phyloP scores from a whole-genome alignment of 2,797 vertebrate species.

The Rhinoraja longicauda region DNA sequence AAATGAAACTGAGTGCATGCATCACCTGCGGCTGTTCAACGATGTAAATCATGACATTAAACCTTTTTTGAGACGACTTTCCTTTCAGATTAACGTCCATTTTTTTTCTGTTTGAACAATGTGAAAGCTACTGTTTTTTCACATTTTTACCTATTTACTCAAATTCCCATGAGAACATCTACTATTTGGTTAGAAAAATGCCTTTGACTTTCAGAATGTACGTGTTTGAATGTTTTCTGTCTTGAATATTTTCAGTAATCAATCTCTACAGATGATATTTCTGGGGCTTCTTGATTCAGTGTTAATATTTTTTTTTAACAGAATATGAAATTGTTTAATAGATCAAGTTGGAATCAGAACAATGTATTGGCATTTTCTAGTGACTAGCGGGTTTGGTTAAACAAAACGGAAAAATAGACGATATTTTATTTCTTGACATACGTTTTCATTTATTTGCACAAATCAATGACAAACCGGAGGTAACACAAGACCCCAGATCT shows the following conservation, averaged over 20 bases:
- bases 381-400: conserved; percentile 56
- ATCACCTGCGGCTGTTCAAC: not conserved
- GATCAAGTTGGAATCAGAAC: conserved; percentile 38
- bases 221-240: not conserved
- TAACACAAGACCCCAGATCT: conserved; percentile 66
- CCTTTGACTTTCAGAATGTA: conserved; percentile 10
- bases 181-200: conserved; percentile 33
- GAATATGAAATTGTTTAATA: conserved; percentile 40
- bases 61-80: not conserved
- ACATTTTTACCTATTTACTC: not conserved
- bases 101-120: not conserved
- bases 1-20: not conserved
- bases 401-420: conserved; percentile 54
- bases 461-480: conserved; percentile 85
- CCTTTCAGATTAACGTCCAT: not conserved
- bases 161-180: not conserved
- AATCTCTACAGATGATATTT: not conserved
- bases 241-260: not conserved
- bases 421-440: conserved; percentile 43
- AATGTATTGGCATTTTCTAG: conserved; percentile 49
- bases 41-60: not conserved
- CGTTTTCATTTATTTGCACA: conserved; percentile 65
- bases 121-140: not conserved
- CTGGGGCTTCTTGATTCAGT: not conserved
- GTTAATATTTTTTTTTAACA: conserved; percentile 26